These are phyloP conservation scores for Hyla sarda DNA, from an alignment of 2,113 vertebrate genomes.

Conservation along the genomic window DNA sequence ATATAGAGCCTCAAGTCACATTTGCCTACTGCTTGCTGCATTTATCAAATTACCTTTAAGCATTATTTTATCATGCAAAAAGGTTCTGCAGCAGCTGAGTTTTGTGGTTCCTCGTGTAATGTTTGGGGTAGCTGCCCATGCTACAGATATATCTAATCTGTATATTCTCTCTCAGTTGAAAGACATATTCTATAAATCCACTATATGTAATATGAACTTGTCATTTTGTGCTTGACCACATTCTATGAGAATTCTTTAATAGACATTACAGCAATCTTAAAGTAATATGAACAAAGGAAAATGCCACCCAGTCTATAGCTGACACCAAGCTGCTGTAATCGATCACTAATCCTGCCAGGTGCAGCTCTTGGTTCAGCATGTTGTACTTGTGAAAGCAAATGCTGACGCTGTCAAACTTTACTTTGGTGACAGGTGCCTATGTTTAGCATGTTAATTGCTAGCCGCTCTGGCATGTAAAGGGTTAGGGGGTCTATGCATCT, in stretches of 20 bases:
- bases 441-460: slow-evolving; percentile 37
- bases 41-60: background rate
- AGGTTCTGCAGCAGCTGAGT: slow-evolving; percentile 7
- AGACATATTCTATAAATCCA: background rate
- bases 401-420: slow-evolving; percentile 58
- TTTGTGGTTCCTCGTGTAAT: background rate
- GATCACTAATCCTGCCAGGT: slow-evolving; percentile 37
- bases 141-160: background rate
- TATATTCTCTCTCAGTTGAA: background rate
- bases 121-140: background rate
- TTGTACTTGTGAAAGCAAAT: slow-evolving; percentile 52
- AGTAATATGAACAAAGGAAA: background rate
- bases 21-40: background rate
- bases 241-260: background rate
- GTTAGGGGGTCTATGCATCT: slow-evolving; percentile 59
- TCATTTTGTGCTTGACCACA: background rate
- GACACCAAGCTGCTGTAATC: background rate
- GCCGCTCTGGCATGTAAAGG: slow-evolving; percentile 25
- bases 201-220: background rate
- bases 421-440: slow-evolving; percentile 52
- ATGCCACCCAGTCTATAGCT: slow-evolving; percentile 5
- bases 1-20: background rate
- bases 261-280: background rate
- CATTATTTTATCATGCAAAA: background rate
- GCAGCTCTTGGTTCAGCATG: background rate